Conservation (phyloP, 2,797 vertebrate genomes). For the Lithobates sylvaticus region DNA sequence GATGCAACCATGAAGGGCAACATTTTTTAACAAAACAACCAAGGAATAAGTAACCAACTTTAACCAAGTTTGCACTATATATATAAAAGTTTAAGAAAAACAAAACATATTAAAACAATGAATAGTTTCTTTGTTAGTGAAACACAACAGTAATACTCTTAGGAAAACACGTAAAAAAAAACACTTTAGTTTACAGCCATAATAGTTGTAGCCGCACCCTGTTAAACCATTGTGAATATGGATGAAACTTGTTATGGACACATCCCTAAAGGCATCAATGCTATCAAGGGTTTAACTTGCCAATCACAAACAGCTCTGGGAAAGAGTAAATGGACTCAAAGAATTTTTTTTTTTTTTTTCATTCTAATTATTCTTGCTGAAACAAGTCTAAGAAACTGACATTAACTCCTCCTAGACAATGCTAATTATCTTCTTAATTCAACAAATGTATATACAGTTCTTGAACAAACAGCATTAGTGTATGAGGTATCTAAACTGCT, state of each 20-base stretch:
- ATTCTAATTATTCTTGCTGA: constrained; percentile 39
- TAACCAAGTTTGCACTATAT: too few relatives aligned
- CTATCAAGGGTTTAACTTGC: constrained; percentile 56
- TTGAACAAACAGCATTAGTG: constrained; percentile 25
- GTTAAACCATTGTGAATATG: constrained; percentile 52
- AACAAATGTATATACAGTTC: constrained; percentile 37
- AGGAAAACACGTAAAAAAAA: background rate
- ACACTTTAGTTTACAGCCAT: constrained; percentile 2
- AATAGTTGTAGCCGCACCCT: constrained; percentile 40
- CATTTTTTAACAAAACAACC: too few relatives aligned
- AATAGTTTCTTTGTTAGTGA: background rate
- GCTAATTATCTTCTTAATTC: constrained; percentile 51
- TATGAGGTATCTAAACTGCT: constrained; percentile 36
- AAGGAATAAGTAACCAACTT: too few relatives aligned
- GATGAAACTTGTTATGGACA: constrained; percentile 53
- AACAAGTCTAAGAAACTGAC: constrained; percentile 44
- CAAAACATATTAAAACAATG: too few relatives aligned
- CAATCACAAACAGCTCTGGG: constrained; percentile 35
- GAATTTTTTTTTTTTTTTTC: background rate
- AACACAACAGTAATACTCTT: background rate
- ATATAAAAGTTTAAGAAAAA: too few relatives aligned
- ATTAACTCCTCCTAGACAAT: constrained; percentile 42
- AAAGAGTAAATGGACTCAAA: constrained; percentile 49
- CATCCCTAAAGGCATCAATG: constrained; percentile 49
- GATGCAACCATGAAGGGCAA: too few relatives aligned